Conservation (phyloP, 2,113 vertebrate species). For the Ptilorrhoa leucosticta region DNA sequence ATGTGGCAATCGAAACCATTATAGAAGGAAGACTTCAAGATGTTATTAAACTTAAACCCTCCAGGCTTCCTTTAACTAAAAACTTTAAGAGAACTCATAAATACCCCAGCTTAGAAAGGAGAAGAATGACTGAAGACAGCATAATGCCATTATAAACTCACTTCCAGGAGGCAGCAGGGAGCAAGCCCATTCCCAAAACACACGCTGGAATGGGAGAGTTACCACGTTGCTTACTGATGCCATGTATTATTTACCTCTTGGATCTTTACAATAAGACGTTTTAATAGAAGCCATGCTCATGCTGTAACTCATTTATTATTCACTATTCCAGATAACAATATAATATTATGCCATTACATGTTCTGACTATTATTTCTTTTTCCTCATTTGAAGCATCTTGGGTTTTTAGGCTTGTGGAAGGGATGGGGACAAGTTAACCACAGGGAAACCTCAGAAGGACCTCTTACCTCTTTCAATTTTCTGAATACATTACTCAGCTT, state of each 20-base stretch:
- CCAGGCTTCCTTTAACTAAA: not conserved
- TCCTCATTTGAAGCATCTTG: not conserved
- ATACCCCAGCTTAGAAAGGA: not conserved
- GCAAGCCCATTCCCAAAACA: not conserved
- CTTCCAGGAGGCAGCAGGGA: not conserved
- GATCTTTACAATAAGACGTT: not conserved
- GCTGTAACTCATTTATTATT: not conserved
- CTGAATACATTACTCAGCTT: not conserved
- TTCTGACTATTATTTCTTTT: not conserved
- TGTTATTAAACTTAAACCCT: not conserved
- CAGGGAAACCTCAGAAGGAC: not conserved
- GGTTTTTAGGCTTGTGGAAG: not conserved
- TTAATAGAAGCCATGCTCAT: not conserved
- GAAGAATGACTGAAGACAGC: not conserved
- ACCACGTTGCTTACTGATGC: not conserved
- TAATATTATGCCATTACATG: not conserved
- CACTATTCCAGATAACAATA: not conserved
- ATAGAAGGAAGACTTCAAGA: not conserved
- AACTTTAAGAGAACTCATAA: not conserved
- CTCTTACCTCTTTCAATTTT: not conserved
- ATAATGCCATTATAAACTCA: not conserved
- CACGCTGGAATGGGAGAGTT: not conserved
- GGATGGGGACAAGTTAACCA: not conserved
- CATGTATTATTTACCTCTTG: not conserved
- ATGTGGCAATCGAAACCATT: not conserved